Base-by-base conservation (phyloP, 2,888 invertebrate species). In the Cataglyphis rosenhaueri region DNA sequence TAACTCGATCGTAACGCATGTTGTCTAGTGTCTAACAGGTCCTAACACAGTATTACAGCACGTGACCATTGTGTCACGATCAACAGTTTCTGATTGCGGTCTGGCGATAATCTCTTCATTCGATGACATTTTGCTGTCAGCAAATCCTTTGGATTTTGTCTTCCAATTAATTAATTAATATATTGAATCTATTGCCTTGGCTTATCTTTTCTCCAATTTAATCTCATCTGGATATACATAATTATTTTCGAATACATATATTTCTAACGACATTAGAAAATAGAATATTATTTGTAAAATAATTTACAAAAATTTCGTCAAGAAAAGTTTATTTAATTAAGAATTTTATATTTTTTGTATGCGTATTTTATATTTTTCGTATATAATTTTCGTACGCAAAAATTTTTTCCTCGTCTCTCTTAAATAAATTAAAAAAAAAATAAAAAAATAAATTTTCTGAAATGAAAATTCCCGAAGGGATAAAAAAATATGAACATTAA, bases 21-120 rank as follows among this genome's bases (percentile, higher is more conserved):
- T 85, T 84, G 87, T 84, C 82, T 73, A 83, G 82, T 85, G 81
- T 84, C 87, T 87, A 85, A 85, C 81, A 87, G 81, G 78, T 79
- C 82, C 83, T 83, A 84, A 74, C 84, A 83, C 52, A 81, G 81
- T 59, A 83, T 85, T 87, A 87, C 84, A 85, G 81, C 62, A 73
- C 66, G 78, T 85, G 87, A 87, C 85, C 81, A 83, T 83, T 87
- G 85, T 87, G 81, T 84, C 83, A 84, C 81, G 65, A 85, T 78
- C 84, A 87, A 85, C 87, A 74, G 81, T 86, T 75, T 18, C 61
- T 55, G 82, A 87, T 82, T 81, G 82, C 74, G 82, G 62, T 71
- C 52, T 57, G 38, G 48, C 21, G 81, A 84, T 87, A 87, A 84
- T 87, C 87, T 78, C 84, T 84, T 85, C 84, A 87, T 87, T 85